phyloP scores from a whole-genome alignment of 1,140 invertebrate species.

The Drosophila biarmipes region DNA sequence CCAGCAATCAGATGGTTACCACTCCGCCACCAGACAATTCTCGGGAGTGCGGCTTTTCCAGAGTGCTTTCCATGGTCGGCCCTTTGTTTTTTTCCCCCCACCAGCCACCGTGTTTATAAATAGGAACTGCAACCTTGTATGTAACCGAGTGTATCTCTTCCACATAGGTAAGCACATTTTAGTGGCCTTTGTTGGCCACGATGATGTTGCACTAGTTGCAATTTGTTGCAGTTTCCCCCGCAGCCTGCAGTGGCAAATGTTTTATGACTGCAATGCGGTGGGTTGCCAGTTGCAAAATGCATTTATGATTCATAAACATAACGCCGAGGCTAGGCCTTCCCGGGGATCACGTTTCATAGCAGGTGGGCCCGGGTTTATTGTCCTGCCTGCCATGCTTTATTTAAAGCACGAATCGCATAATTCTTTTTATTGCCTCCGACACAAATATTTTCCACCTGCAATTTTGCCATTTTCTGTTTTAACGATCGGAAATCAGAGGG shows the following conservation, averaged over 20 bases:
- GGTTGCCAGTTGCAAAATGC: conserved; percentile 54
- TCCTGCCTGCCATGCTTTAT: conserved; percentile 49
- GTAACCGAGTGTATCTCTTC: conserved; percentile 31
- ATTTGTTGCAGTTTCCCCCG: conserved; percentile 67
- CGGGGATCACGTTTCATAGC: conserved; percentile 42
- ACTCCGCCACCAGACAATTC: conserved; percentile 29
- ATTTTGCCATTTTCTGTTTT: conserved; percentile 35
- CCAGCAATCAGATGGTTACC: conserved; percentile 65
- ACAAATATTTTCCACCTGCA: conserved; percentile 50
- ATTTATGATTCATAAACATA: conserved; percentile 82
- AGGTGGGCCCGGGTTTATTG: conserved; percentile 64
- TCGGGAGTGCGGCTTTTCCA: conserved; percentile 32
- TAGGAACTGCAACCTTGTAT: conserved; percentile 61
- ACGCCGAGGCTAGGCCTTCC: conserved; percentile 49
- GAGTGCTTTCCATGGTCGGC: conserved; percentile 2
- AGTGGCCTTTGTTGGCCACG: conserved; percentile 34
- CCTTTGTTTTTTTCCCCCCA: not conserved
- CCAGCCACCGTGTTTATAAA: conserved; percentile 60
- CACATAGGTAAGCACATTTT: conserved; percentile 73
- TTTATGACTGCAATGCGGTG: conserved; percentile 71
- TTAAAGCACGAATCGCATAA: conserved; percentile 59
- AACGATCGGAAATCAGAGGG: not conserved
- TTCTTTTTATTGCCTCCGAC: conserved; percentile 59
- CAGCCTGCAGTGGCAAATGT: conserved; percentile 61
- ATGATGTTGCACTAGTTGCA: conserved; percentile 59